A percentile compares a stretch with the other conserved stretches of the same genome.
These are phyloP conservation scores for Kryptolebias marmoratus DNA, from an alignment of 2,113 vertebrate genomes.

Conservation along the genomic window DNA sequence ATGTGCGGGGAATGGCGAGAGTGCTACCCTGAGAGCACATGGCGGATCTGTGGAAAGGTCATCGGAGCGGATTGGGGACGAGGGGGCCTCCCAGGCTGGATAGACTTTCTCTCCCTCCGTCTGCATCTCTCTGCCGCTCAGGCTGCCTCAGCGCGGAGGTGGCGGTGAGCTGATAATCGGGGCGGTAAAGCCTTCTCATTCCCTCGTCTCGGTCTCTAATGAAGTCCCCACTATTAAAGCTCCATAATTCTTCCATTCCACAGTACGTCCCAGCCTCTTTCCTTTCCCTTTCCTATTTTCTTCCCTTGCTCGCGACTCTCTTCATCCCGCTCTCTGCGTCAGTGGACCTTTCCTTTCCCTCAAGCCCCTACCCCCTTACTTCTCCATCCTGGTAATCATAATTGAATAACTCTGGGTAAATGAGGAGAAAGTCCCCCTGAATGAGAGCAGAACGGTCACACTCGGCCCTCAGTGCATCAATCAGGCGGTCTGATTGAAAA, in stretches of 20 bases:
- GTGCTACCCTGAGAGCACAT: slow-evolving; percentile 55
- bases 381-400: slow-evolving; percentile 66
- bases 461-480: slow-evolving; percentile 70
- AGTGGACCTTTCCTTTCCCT: slow-evolving; percentile 28
- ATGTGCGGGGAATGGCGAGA: slow-evolving; percentile 45
- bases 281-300: neutral
- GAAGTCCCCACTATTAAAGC: slow-evolving; percentile 75
- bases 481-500: slow-evolving; percentile 71
- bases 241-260: slow-evolving; percentile 70
- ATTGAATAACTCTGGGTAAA: slow-evolving; percentile 74
- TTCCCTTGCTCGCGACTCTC: neutral
- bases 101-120: slow-evolving; percentile 29
- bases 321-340: slow-evolving; percentile 26
- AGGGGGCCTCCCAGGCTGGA: slow-evolving; percentile 65
- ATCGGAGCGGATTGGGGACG: slow-evolving; percentile 62
- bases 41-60: slow-evolving; percentile 73
- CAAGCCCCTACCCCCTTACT: slow-evolving; percentile 6
- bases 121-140: slow-evolving; percentile 22
- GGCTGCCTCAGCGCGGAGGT: slow-evolving; percentile 49
- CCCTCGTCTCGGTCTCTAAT: slow-evolving; percentile 74
- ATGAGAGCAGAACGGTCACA: slow-evolving; percentile 73
- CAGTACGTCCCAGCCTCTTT: slow-evolving; percentile 6
- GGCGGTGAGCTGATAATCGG: slow-evolving; percentile 71
- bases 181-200: slow-evolving; percentile 70
- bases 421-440: slow-evolving; percentile 71